A percentile compares a stretch with the other conserved stretches of the same genome.
Conservation (phyloP, 1,140 invertebrate species). For the Phenacoccus solenopsis region DNA sequence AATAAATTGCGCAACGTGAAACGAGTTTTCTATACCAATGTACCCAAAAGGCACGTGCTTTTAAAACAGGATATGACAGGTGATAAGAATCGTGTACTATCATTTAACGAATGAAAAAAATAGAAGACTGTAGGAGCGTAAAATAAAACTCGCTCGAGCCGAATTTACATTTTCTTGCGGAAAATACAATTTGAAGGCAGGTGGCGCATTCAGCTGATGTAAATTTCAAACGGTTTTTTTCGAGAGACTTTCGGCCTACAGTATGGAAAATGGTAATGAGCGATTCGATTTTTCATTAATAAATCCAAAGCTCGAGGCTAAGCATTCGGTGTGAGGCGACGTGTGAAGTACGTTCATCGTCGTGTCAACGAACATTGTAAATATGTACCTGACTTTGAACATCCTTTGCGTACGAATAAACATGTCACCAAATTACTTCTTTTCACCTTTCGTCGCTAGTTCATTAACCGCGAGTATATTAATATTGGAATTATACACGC, state of each 20-base stretch:
- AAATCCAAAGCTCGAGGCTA: no score
- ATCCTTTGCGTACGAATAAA: background rate
- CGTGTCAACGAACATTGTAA: background rate
- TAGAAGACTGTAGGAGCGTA: background rate
- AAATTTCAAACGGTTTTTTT: background rate
- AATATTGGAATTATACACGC: background rate
- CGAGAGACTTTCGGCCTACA: background rate
- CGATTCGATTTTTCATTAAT: background rate
- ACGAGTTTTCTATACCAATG: background rate
- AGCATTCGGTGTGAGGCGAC: background rate
- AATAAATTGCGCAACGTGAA: background rate
- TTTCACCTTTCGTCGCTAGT: background rate
- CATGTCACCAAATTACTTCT: background rate
- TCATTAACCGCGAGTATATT: background rate
- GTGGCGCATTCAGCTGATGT: background rate
- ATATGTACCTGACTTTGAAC: background rate
- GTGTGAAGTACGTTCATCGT: no score
- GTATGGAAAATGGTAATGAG: background rate
- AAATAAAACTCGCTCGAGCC: background rate
- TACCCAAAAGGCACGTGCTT: background rate
- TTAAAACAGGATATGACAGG: conserved; percentile 1
- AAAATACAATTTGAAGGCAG: conserved; percentile 2
- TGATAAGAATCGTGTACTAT: background rate
- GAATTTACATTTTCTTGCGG: conserved; percentile 1
- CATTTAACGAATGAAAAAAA: background rate